Conservation (phyloP, 2,797 vertebrate genomes). For the Sternotherus odoratus region DNA sequence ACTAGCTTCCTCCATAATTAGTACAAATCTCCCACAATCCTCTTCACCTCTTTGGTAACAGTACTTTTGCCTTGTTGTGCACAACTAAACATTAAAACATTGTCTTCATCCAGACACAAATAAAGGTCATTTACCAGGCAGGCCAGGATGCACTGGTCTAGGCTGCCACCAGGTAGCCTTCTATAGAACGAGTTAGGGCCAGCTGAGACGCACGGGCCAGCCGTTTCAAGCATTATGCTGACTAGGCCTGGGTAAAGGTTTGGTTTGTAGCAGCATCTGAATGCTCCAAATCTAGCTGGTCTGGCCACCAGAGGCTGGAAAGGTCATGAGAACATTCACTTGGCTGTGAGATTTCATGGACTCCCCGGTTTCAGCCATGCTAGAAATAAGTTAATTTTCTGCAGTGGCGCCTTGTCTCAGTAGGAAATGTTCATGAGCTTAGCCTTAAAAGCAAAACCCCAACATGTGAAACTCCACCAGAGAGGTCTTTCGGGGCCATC, state of each 20-base stretch:
- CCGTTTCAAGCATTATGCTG: background rate
- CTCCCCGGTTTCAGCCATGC: rapidly evolving
- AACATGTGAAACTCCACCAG: rapidly evolving
- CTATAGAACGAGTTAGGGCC: rapidly evolving
- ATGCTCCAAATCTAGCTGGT: rapidly evolving
- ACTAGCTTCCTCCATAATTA: background rate
- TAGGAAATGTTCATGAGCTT: background rate
- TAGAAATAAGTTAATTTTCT: background rate
- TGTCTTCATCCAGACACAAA: background rate
- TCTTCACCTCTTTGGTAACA: conserved; percentile 9
- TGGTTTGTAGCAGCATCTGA: background rate
- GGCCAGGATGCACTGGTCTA: background rate
- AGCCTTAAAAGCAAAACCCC: background rate
- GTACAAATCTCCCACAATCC: background rate
- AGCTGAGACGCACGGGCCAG: background rate
- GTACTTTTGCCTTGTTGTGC: conserved; percentile 26
- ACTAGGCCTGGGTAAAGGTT: background rate
- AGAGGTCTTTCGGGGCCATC: no score
- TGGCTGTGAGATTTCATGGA: background rate
- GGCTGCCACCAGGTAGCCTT: background rate
- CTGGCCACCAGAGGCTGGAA: background rate
- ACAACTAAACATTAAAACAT: background rate
- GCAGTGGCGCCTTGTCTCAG: background rate
- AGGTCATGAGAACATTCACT: rapidly evolving
- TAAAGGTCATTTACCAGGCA: background rate